Evolutionary conservation across 2,888 invertebrate species (phyloP), one percentile per base, ranked within the genome.

Genomic region (Trissolcus brochymenae): DNA sequence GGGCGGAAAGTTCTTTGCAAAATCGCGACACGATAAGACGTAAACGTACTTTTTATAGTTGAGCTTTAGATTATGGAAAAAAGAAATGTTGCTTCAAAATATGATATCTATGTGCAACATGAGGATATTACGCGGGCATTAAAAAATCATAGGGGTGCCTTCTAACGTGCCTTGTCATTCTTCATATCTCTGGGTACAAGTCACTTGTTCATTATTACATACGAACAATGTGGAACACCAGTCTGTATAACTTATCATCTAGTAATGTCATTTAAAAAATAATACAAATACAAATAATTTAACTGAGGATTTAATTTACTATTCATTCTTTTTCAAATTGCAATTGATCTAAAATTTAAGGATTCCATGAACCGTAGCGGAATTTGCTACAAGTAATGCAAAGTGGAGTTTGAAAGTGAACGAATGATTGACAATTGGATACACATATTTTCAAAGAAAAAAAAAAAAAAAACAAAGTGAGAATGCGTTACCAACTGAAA

Each of bases 11-110:
- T 11, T 35, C 35, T 55, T 72, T 72, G 65, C 72, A 60, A 59
- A 73, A 73, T 43, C 50, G 59, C 35, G 9, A 35, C 53, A 46
- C 19, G 57, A 62, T 60, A 62, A 67, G 40, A 62, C 25, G 54
- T 62, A 62, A 60, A 74, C 41, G 54, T 61, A 35, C 50, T 75
- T 65, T 64, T 64, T 60, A 61, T 62, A 50, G 74, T 59, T 50
- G 64, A 79, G 81, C 79, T 78, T 80, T 82, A 79, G 82, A 82
- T 86, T 82, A 83, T 82, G 84, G 82, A 84, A 84, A 81, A 82
- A 81, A n/a, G n/a, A n/a, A 13, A 13, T 51, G 2, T 51, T 46
- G 76, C 82, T 81, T 82, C 81, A 86, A 86, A 86, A 84, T 86
- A 84, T 81, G 82, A 59, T 66, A 75, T 72, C 80, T 68, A 75